A percentile compares a stretch with the other conserved stretches of the same genome.
Conservation (phyloP, 2,113 vertebrate species). For the Rhegmatorhina hoffmannsi region DNA sequence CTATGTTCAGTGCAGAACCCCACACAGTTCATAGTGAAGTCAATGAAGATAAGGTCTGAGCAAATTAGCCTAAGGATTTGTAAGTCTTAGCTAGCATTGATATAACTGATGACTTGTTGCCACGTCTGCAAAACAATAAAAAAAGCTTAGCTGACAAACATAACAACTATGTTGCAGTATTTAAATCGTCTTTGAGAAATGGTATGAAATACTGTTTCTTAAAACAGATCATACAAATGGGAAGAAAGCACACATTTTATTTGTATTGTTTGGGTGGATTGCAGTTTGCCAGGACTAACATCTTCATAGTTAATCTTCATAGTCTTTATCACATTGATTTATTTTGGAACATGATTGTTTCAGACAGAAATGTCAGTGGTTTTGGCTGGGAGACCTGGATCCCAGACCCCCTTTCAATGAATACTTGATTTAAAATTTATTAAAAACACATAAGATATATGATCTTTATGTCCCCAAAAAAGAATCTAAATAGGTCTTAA, state of each 20-base stretch:
- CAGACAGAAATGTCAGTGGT: background rate
- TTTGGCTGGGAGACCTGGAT: background rate
- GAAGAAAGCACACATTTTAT: background rate
- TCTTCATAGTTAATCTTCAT: background rate
- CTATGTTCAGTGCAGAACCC: background rate
- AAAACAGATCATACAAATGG: background rate
- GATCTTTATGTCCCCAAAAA: background rate
- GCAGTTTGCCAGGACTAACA: background rate
- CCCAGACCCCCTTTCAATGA: background rate
- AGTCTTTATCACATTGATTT: background rate
- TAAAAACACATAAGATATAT: background rate
- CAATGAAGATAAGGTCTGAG: background rate
- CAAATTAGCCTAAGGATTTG: constrained; percentile 6
- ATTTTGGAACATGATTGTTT: background rate
- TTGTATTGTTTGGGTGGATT: background rate
- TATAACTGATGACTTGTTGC: background rate
- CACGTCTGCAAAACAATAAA: background rate
- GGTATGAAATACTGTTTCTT: background rate
- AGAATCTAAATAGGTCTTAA: background rate
- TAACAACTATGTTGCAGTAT: background rate
- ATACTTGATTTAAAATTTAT: background rate
- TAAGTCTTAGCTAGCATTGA: background rate
- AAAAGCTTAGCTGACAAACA: background rate
- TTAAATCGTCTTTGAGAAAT: background rate
- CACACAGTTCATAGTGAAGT: background rate